Evolutionary conservation across 1,140 invertebrate genomes (phyloP), one percentile per base, ranked within the genome.

Genomic region (Brachionus plicatilis): DNA sequence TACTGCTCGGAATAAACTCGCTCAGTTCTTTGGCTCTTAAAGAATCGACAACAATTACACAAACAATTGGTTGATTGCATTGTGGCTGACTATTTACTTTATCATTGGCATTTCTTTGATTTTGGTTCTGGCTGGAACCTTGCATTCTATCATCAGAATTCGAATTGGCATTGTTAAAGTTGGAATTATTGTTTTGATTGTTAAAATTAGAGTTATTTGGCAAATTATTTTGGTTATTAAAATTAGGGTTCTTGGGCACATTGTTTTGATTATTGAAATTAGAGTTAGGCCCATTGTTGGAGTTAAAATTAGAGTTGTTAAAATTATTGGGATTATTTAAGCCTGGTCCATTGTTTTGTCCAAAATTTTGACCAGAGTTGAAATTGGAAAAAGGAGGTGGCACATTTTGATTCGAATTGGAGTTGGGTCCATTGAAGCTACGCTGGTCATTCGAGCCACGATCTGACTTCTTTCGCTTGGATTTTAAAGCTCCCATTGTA

Each of bases 31-130:
- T 72, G 9, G 17, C 68, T 20, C 24, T 72, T 43, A 20, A 37
- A 20, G 68, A 72, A 72, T 72, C 68, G 3, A 72, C 29, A 72
- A 72, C 68, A 41, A 72, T 72, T 72, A 72, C 68, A 72, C 68
- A 72, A 41, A 72, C 29, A 17, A 72, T 43, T 6, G 68, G 68
- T 43, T 72, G 68, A n/a, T 33, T 33, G 33, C 68, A 72, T 43
- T 72, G 68, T 43, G 66, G 33, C 7, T 68, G 66, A 33, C n/a
- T 33, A 41, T 68, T 33, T 33, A 9, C 17, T 60, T 17, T 29
- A n/a, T 68, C 33, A 68, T 68, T 33, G 2, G 12, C 12, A 68
- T 68, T 68, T 33, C 6, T 33, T 14, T 4, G 11, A 37, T 41
- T 68, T 68, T 68, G 66, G 27, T 68, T 68, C 11, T 68, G 27